Conservation (phyloP, 2,113 vertebrate species). For the Pomatorhinus ruficollis region DNA sequence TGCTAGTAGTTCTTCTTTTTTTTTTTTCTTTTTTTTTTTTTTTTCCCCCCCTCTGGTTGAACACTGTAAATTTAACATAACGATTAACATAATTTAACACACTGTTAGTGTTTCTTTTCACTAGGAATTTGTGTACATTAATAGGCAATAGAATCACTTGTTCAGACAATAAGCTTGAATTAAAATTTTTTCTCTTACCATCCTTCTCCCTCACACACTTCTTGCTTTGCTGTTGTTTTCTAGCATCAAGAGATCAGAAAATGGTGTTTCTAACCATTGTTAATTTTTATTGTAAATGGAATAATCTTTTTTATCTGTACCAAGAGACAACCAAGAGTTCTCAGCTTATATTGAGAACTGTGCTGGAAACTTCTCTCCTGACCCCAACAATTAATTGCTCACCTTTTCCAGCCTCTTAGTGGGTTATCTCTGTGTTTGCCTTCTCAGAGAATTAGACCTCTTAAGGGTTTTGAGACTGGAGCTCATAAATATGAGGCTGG, state of each 20-base stretch:
- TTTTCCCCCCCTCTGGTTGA: neutral
- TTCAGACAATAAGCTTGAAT: neutral
- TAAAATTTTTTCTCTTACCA: neutral
- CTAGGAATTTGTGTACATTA: neutral
- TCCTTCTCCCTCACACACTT: neutral
- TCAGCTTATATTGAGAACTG: neutral
- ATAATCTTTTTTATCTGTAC: neutral
- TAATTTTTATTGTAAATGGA: neutral
- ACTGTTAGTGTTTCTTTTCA: neutral
- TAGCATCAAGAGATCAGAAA: neutral
- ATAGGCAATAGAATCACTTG: neutral
- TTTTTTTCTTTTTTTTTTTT: no score
- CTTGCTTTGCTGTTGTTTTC: neutral
- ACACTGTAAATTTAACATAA: neutral
- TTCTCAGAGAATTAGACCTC: neutral
- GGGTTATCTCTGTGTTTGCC: neutral
- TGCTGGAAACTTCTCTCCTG: neutral
- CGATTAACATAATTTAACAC: neutral
- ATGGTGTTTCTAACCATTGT: neutral
- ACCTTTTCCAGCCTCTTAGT: neutral
- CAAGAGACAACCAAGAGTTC: neutral
- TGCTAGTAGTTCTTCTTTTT: neutral
- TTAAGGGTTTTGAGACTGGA: neutral
- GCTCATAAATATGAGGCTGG: neutral
- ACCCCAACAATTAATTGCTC: neutral